Base-by-base conservation (phyloP, 2,888 invertebrate genomes). In the Nomada hirtipes region DNA sequence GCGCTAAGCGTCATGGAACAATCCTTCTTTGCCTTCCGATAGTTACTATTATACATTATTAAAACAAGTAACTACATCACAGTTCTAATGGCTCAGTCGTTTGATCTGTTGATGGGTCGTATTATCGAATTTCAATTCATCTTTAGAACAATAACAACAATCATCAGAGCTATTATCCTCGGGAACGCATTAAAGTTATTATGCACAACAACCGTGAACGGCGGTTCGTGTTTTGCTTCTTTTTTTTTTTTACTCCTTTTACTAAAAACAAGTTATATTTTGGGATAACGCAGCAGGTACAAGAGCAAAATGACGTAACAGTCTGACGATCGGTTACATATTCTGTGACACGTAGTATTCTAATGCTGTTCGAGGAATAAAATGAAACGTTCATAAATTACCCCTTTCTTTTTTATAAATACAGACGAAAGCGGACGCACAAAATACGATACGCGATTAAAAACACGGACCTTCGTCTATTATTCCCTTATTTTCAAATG, bases 51-150 rank as follows among this genome's bases (percentile, higher is more conserved):
- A 79, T 67, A 79, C 61, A 69, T 61, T 55, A 71, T 80, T 79
- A 44, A 79, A 78, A 64, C 73, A 68, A 80, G 57, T 79, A 80
- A 80, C 72, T 80, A 79, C 80, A 80, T 80, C 80, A 79, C 73
- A 72, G 73, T 80, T 73, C 68, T 79, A 73, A 80, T 79, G 73
- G 63, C 67, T 78, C 76, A 67, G 68, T 71, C 76, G 71, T 77
- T 77, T 20, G 65, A 69, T 76, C 50, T 63, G 68, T 68, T 50
- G 67, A 75, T 78, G 61, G 53, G 60, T 77, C 18, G 13, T 36
- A 67, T 55, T 61, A 76, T 73, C 67, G 73, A 59, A 65, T 73
- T 65, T 72, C 44, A 65, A 47, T n/a, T 50, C 29, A 26, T 55
- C 44, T 18, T 36, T 60, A 42, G 55, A 42, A 50, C 26, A 47